Evolutionary conservation across 1,140 invertebrate species (phyloP).

Genomic region (Drosophila pachea): DNA sequence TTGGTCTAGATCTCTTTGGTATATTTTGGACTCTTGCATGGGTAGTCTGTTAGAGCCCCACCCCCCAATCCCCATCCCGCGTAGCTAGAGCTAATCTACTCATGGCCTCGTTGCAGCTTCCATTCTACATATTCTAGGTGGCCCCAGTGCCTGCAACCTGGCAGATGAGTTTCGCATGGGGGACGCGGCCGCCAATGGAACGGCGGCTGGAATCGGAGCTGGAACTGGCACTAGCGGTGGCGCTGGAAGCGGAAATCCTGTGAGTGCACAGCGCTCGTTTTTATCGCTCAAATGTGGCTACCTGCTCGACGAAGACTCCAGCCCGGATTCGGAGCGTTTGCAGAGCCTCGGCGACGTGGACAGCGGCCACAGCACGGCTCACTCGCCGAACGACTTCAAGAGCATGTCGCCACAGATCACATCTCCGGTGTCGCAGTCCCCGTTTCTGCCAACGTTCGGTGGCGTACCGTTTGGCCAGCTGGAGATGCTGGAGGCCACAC

Average conservation of each 20-base stretch:
- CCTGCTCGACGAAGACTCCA: slow-evolving; percentile 88
- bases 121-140: slow-evolving; percentile 78
- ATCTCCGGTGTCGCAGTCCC: slow-evolving; percentile 80
- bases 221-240: not conserved
- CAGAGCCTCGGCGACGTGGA: slow-evolving; percentile 87
- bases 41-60: no score
- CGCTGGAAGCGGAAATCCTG: not conserved
- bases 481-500: slow-evolving; percentile 95
- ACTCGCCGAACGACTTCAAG: slow-evolving; percentile 91
- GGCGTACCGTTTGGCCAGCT: slow-evolving; percentile 88
- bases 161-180: slow-evolving; percentile 84
- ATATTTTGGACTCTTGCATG: no score
- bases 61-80: not conserved
- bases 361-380: slow-evolving; percentile 92
- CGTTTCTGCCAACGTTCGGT: slow-evolving; percentile 81
- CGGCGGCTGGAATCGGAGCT: slow-evolving; percentile 8
- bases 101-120: slow-evolving; percentile 76
- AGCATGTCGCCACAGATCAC: slow-evolving; percentile 87
- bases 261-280: slow-evolving; percentile 80
- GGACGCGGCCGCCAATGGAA: slow-evolving; percentile 13
- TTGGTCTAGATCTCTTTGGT: no score
- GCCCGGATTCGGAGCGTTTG: slow-evolving; percentile 90
- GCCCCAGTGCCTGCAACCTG: slow-evolving; percentile 79
- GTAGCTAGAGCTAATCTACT: slow-evolving; percentile 63
- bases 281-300: slow-evolving; percentile 87